Evolutionary conservation across 2,888 invertebrate species (phyloP).

Genomic region (Apamea sordens): DNA sequence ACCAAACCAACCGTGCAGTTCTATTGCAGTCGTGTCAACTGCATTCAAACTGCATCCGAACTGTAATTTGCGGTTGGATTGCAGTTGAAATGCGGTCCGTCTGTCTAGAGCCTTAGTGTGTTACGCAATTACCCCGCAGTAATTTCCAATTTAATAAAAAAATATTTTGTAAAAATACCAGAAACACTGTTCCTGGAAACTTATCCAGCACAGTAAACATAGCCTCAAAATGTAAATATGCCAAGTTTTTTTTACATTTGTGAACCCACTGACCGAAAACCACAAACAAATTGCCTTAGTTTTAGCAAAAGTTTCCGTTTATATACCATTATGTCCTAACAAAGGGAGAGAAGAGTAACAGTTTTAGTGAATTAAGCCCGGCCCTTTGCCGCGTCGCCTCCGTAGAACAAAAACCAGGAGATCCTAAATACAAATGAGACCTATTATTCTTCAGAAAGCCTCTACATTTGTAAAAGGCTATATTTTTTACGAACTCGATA

Average conservation of each 20-base stretch:
- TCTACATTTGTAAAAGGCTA: slow-evolving; percentile 53
- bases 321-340: slow-evolving; percentile 59
- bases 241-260: neutral
- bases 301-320: slow-evolving; percentile 61
- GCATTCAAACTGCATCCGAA: no score
- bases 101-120: no score
- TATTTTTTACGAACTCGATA: slow-evolving; percentile 61
- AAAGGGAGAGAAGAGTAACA: slow-evolving; percentile 55
- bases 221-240: neutral
- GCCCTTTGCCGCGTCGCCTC: slow-evolving; percentile 46
- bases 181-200: neutral
- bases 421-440: slow-evolving; percentile 64
- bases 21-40: no score
- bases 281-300: slow-evolving; percentile 58
- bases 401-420: slow-evolving; percentile 61
- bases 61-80: no score
- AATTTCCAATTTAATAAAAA: no score
- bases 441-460: slow-evolving; percentile 63
- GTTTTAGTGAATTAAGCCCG: slow-evolving; percentile 64
- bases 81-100: no score
- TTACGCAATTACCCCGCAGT: neutral
- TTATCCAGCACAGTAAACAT: neutral
- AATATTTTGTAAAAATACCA: no score
- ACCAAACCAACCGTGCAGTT: no score
- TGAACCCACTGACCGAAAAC: slow-evolving; percentile 22